Base-by-base conservation (phyloP, 2,113 vertebrate genomes). In the Peucedramus taeniatus region DNA sequence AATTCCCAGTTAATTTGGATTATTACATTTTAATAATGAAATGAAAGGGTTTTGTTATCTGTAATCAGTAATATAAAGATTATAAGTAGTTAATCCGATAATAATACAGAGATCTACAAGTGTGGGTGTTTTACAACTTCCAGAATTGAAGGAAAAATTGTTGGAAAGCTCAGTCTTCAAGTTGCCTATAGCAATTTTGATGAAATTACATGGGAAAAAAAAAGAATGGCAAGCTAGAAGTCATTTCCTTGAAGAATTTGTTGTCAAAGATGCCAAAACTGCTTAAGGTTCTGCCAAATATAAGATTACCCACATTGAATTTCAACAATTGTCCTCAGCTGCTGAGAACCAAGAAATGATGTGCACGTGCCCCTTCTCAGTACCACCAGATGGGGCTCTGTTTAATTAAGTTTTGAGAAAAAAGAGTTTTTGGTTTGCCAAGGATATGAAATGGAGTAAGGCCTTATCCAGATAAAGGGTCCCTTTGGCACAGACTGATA, bases 1-100 rank as follows among this genome's bases (percentile, higher is more conserved):
- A 77, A 77, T 28, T 70, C n/a, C n/a, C 40, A 39, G 7, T 42
- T 64, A 78, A 50, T 76, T 68, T 75, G 12, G 4, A 66, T 37
- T 49, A 53, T n/a, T 51, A 27, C 6, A 54, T 68, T 66, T 66
- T 68, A 59, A 76, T n/a, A 80, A 72, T 26, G 10, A 74, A 78
- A 59, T 23, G 0, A 71, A 31, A 6, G 1, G 1, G 1, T 0
- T 0, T 13, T 57, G n/a, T 91, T 49, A 40, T 47, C 10, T 83
- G 11, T 65, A 15, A 39, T 44, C 27, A 65, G 14, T 77, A 90
- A 74, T 64, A 60, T 49, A 21, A 71, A 35, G 15, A n/a, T 65
- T 83, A 3, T 30, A 65, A 24, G 7, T 35, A 54, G 3, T 40
- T 81, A 11, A 33, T 24, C 47, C 33, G 18, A 76, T 76, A 79